phyloP scores from a whole-genome alignment of 1,140 invertebrate species.

The Pararge aegeria region DNA sequence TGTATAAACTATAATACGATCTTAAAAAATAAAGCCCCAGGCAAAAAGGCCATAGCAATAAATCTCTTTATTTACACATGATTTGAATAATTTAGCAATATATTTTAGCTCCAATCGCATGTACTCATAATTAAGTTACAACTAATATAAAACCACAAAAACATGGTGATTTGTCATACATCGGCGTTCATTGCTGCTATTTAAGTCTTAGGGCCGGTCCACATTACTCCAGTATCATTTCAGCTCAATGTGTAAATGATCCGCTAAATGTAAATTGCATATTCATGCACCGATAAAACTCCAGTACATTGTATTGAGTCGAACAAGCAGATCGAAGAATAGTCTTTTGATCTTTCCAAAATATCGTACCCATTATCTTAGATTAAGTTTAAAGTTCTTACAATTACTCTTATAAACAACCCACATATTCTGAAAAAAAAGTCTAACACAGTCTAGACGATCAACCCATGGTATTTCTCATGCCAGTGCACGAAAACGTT shows the following conservation, averaged over 20 bases:
- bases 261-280: too few species aligned
- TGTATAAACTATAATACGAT: not conserved
- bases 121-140: conserved; percentile 4
- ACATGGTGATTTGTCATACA: conserved; percentile 6
- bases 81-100: conserved; percentile 12
- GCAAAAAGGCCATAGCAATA: not conserved
- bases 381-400: too few species aligned
- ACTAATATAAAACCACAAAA: not conserved
- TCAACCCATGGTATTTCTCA: too few species aligned
- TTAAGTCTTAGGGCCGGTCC: not conserved
- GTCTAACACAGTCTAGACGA: too few species aligned
- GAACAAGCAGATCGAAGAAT: too few species aligned
- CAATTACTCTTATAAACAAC: too few species aligned
- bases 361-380: too few species aligned
- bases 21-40: not conserved
- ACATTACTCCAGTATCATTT: not conserved
- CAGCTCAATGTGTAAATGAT: not conserved
- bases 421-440: too few species aligned
- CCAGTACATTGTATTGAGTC: too few species aligned
- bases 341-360: too few species aligned
- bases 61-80: conserved; percentile 9
- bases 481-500: too few species aligned
- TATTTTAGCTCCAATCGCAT: not conserved
- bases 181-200: not conserved
- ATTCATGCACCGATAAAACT: too few species aligned